phyloP scores from a whole-genome alignment of 2,888 invertebrate species.

The Adelphocoris suturalis region DNA sequence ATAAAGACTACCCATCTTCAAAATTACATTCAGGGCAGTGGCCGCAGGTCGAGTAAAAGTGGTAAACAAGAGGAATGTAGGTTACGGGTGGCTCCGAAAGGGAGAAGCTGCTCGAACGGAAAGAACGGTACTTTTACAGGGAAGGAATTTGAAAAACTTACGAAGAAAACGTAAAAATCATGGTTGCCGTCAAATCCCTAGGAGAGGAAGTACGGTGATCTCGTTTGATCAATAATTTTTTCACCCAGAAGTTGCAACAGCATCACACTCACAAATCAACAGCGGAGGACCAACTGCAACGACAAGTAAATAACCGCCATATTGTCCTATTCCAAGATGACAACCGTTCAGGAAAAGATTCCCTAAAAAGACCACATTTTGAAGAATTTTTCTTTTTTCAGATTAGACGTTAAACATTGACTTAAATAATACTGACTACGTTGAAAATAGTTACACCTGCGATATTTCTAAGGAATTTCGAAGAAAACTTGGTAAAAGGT shows the following conservation, averaged over 20 bases:
- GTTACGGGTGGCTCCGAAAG: conserved; percentile 20
- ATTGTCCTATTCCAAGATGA: not conserved
- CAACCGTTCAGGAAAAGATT: not conserved
- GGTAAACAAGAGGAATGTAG: conserved; percentile 68
- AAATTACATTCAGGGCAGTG: conserved; percentile 45
- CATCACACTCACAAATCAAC: not conserved
- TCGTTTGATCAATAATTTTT: conserved; percentile 16
- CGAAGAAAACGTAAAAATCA: conserved; percentile 70
- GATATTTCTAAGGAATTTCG: too few relatives aligned
- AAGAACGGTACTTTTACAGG: not conserved
- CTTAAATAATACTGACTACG: too few relatives aligned
- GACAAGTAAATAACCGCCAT: conserved; percentile 27
- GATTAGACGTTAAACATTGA: too few relatives aligned
- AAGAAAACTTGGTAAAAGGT: too few relatives aligned
- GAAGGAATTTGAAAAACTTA: conserved; percentile 51
- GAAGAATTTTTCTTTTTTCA: too few relatives aligned
- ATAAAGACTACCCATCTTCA: not conserved
- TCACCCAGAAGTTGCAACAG: not conserved
- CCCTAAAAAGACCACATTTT: too few relatives aligned
- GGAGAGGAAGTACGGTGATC: not conserved
- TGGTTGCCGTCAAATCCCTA: conserved; percentile 56
- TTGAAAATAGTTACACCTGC: too few relatives aligned
- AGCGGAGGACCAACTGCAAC: conserved; percentile 3
- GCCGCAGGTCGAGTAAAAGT: conserved; percentile 59
- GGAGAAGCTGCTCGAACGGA: conserved; percentile 10